These are phyloP conservation scores for Leptocoma aspasia DNA, from an alignment of 2,113 vertebrate species.

Conservation along the genomic window DNA sequence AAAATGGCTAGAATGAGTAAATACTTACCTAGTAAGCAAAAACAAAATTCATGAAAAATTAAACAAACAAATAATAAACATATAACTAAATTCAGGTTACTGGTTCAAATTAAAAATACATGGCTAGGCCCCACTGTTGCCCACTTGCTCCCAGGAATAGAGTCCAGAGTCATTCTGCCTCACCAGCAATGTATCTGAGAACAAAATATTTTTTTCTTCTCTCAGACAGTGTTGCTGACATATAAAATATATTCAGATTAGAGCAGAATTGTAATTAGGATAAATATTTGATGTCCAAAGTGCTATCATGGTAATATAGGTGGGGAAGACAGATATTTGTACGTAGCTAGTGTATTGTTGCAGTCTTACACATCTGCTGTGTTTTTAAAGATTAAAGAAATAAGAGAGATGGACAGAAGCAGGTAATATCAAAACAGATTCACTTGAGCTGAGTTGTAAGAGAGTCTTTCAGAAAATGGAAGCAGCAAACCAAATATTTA, in stretches of 20 bases:
- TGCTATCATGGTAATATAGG: not conserved
- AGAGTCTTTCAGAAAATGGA: slow-evolving; percentile 33
- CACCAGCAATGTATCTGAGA: not conserved
- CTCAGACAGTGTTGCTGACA: not conserved
- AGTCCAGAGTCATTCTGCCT: not conserved
- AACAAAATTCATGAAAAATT: not conserved
- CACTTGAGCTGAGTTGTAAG: not conserved
- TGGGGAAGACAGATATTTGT: slow-evolving; percentile 6
- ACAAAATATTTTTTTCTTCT: not conserved
- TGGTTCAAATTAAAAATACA: not conserved
- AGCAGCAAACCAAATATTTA: slow-evolving; percentile 37
- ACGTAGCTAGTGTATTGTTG: not conserved
- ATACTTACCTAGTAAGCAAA: not conserved
- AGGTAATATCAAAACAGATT: slow-evolving; percentile 8
- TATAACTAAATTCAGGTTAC: not conserved
- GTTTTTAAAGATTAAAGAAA: slow-evolving; percentile 30
- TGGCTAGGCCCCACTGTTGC: not conserved
- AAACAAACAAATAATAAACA: not conserved
- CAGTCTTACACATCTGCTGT: not conserved
- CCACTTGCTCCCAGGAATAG: not conserved
- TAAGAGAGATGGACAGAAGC: slow-evolving; percentile 4
- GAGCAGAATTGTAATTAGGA: slow-evolving; percentile 51
- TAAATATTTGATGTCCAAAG: slow-evolving; percentile 62
- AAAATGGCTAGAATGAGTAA: not conserved
- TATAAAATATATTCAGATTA: slow-evolving; percentile 50